These are phyloP conservation scores for Chrosomus eos DNA, from an alignment of 2,797 vertebrate species.

Conservation along the genomic window DNA sequence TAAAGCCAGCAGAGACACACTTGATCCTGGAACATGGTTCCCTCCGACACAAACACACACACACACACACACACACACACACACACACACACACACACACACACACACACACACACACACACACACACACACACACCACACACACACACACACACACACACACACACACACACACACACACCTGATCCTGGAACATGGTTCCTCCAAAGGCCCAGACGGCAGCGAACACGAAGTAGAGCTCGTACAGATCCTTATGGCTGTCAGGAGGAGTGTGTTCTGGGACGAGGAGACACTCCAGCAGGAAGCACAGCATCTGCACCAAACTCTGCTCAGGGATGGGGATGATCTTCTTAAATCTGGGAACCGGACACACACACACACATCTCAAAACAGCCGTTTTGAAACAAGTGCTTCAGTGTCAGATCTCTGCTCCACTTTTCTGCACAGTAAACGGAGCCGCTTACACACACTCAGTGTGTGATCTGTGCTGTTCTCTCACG, in stretches of 20 bases:
- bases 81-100: too few relatives aligned
- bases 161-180: too few relatives aligned
- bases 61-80: too few relatives aligned
- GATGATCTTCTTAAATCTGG: constrained; percentile 94
- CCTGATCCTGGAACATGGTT: constrained; percentile 93
- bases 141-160: too few relatives aligned
- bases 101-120: too few relatives aligned
- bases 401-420: too few relatives aligned
- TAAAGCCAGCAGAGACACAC: background rate
- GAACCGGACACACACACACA: background rate
- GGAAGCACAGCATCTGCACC: constrained; percentile 92
- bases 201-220: constrained; percentile 95
- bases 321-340: constrained; percentile 91
- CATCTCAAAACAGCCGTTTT: too few relatives aligned
- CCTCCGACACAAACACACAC: constrained; percentile 60
- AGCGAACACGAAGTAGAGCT: constrained; percentile 96
- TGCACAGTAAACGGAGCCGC: too few relatives aligned
- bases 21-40: background rate
- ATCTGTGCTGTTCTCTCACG: background rate
- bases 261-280: constrained; percentile 86
- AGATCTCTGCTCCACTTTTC: too few relatives aligned
- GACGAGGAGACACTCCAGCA: constrained; percentile 91
- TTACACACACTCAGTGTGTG: background rate
- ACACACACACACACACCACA: too few relatives aligned
- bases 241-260: constrained; percentile 89